Evolutionary conservation across 2,797 vertebrate genomes (phyloP).

Genomic region (Loriculus beryllinus): DNA sequence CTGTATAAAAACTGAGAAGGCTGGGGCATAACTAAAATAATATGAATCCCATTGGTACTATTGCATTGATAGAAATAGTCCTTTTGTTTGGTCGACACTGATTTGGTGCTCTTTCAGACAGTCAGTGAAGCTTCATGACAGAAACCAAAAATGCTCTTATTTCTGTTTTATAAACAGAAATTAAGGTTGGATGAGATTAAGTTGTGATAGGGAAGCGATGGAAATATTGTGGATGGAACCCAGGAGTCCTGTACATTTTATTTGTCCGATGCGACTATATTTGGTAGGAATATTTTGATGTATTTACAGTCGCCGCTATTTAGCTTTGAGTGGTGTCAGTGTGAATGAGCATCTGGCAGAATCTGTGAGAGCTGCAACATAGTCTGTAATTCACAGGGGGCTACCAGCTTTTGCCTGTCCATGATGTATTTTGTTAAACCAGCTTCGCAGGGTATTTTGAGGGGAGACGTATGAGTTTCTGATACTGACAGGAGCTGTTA

Average conservation of each 20-base stretch:
- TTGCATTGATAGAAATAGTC: background rate
- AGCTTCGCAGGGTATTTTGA: background rate
- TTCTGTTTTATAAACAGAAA: background rate
- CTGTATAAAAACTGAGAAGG: background rate
- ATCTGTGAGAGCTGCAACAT: background rate
- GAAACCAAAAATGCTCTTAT: background rate
- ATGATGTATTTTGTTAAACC: background rate
- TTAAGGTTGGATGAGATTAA: background rate
- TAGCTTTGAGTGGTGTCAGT: background rate
- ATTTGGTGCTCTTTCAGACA: background rate
- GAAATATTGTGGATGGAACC: background rate
- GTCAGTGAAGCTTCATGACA: background rate
- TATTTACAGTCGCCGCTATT: background rate
- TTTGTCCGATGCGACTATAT: background rate
- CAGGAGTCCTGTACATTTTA: background rate
- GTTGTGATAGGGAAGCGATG: background rate
- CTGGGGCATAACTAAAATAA: background rate
- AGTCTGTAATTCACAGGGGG: background rate
- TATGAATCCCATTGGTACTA: background rate
- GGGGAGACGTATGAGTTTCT: background rate
- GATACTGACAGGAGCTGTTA: background rate
- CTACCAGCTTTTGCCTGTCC: background rate
- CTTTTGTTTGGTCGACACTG: background rate
- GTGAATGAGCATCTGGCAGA: background rate
- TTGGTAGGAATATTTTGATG: background rate